Percentiles rank a stretch among this genome's conserved stretches.
Conservation (phyloP, 53 echinoderm and acorn worm genomes). For the Arbacia lixula region DNA sequence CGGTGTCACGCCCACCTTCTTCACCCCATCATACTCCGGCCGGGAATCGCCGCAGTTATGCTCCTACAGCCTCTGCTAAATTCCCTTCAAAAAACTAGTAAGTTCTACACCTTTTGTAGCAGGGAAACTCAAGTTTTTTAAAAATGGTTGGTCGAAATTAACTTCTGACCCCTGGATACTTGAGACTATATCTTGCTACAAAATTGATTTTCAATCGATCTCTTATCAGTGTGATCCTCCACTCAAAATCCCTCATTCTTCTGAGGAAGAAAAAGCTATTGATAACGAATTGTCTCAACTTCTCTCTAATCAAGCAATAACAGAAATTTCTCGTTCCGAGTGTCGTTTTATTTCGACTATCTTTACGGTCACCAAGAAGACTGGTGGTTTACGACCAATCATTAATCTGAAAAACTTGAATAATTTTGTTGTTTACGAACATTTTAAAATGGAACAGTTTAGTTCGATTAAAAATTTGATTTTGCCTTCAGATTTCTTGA, state of each 20-base stretch:
- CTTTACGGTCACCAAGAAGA: too few relatives aligned
- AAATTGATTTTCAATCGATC: neutral
- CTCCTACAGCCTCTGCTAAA: neutral
- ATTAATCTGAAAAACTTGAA: too few relatives aligned
- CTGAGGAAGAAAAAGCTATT: neutral
- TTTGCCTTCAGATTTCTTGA: too few relatives aligned
- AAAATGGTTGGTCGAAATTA: slow-evolving; percentile 10
- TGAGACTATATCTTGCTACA: slow-evolving; percentile 3
- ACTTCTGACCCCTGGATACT: slow-evolving; percentile 14
- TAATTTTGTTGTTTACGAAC: too few relatives aligned
- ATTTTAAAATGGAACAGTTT: too few relatives aligned
- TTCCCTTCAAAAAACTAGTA: slow-evolving; percentile 32
- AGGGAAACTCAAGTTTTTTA: slow-evolving; percentile 28
- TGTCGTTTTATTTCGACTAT: neutral
- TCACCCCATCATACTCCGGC: neutral
- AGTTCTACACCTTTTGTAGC: slow-evolving; percentile 17
- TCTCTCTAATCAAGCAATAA: neutral
- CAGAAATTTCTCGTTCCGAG: neutral
- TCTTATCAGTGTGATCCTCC: neutral
- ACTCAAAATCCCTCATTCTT: neutral
- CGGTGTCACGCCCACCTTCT: slow-evolving; percentile 7
- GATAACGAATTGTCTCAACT: neutral
- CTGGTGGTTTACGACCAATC: too few relatives aligned
- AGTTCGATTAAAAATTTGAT: too few relatives aligned
- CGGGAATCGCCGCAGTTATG: neutral